Conservation (phyloP, 2,888 invertebrate genomes). For the Coelopa pilipes region DNA sequence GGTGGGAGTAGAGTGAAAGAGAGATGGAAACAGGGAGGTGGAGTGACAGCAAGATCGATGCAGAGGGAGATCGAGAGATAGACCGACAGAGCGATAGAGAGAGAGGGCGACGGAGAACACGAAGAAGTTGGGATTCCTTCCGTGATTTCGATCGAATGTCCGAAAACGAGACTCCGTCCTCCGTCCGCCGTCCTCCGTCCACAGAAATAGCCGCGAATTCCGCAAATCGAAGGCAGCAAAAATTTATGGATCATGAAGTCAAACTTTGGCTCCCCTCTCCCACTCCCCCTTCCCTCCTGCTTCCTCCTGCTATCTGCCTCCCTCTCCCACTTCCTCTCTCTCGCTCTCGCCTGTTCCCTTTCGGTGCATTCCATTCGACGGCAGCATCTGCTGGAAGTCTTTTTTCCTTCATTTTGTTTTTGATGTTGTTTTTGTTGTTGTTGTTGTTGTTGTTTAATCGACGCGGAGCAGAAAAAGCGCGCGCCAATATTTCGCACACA, state of each 20-base stretch:
- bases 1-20: too few species aligned
- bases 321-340: too few species aligned
- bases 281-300: too few species aligned
- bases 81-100: too few species aligned
- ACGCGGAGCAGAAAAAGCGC: slow-evolving; percentile 30
- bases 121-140: not conserved
- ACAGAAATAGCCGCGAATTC: not conserved
- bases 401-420: slow-evolving; percentile 5
- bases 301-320: too few species aligned
- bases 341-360: slow-evolving; percentile 17
- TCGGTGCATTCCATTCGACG: slow-evolving; percentile 32
- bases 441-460: slow-evolving; percentile 17
- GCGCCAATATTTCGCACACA: slow-evolving; percentile 35
- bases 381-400: slow-evolving; percentile 19
- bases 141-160: not conserved
- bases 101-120: not conserved
- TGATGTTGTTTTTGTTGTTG: not conserved
- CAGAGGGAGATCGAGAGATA: too few species aligned
- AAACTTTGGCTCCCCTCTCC: slow-evolving; percentile 3
- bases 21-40: too few species aligned
- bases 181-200: too few species aligned
- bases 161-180: too few species aligned
- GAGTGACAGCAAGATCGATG: too few species aligned
- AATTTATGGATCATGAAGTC: slow-evolving; percentile 35
- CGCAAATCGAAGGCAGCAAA: slow-evolving; percentile 12